Percentiles rank a stretch among this genome's conserved stretches.
These are phyloP conservation scores for Pholis gunnellus DNA, from an alignment of 2,113 vertebrate species.

Conservation along the genomic window DNA sequence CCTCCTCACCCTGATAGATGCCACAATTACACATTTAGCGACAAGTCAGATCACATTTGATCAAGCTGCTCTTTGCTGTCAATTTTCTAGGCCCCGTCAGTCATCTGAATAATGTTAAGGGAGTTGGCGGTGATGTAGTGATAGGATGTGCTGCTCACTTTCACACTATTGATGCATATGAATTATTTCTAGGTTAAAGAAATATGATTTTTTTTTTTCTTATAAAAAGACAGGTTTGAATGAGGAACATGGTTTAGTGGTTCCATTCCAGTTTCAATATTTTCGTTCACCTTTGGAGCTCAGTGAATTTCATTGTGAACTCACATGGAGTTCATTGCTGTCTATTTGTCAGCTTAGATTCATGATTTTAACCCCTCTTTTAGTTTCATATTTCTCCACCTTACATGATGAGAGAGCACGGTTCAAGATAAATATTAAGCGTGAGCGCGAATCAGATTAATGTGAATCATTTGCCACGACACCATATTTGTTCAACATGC, in stretches of 20 bases:
- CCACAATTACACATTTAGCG: constrained; percentile 62
- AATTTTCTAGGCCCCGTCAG: constrained; percentile 54
- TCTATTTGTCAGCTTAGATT: not conserved
- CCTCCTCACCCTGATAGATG: constrained; percentile 56
- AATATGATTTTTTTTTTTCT: constrained; percentile 13
- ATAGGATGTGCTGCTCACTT: constrained; percentile 41
- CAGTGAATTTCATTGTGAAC: not conserved
- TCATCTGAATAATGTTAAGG: constrained; percentile 54
- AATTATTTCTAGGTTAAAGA: constrained; percentile 17
- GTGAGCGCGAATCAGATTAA: not conserved
- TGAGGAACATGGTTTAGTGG: not conserved
- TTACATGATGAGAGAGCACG: not conserved
- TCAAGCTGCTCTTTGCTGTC: constrained; percentile 62
- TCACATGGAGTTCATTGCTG: not conserved
- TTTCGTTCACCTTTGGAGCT: not conserved
- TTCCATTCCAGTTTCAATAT: not conserved
- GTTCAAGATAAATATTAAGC: not conserved
- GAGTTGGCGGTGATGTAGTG: constrained; percentile 23
- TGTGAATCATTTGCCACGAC: not conserved
- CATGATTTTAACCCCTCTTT: not conserved
- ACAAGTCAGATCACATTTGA: constrained; percentile 71
- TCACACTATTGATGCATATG: constrained; percentile 1
- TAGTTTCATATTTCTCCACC: too few relatives aligned
- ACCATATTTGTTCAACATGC: not conserved
- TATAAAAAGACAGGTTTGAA: constrained; percentile 7